Evolutionary conservation across 2,113 vertebrate genomes (phyloP).

Genomic region (Sisor rabdophorus): DNA sequence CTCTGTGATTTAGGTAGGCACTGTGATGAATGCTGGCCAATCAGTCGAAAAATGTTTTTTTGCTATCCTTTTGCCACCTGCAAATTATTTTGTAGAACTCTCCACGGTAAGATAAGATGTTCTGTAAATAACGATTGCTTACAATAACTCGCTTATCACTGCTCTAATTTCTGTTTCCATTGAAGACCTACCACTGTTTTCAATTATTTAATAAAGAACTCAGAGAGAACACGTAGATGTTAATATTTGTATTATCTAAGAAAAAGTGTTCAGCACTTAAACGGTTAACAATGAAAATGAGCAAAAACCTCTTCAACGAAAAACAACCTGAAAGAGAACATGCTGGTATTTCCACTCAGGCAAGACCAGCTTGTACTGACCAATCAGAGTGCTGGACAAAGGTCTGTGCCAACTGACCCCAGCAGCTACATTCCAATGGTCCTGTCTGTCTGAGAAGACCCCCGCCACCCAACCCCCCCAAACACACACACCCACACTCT

Average conservation of each 20-base stretch:
- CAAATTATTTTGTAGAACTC: too few relatives aligned
- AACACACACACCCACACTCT: neutral
- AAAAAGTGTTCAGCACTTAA: neutral
- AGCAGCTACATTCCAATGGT: slow-evolving; percentile 33
- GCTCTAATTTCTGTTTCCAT: neutral
- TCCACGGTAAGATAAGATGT: too few relatives aligned
- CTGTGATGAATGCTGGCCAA: too few relatives aligned
- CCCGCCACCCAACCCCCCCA: neutral
- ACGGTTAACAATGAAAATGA: too few relatives aligned
- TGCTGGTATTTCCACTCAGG: slow-evolving; percentile 32
- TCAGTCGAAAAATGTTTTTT: too few relatives aligned
- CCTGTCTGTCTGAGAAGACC: slow-evolving; percentile 13
- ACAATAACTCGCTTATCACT: neutral
- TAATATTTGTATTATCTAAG: neutral
- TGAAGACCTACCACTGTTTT: neutral
- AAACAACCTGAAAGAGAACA: neutral
- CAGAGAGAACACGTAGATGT: neutral
- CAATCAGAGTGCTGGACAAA: slow-evolving; percentile 22
- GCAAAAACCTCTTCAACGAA: neutral
- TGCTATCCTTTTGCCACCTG: too few relatives aligned
- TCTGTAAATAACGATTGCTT: too few relatives aligned
- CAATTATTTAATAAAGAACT: neutral
- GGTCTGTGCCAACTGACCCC: slow-evolving; percentile 17
- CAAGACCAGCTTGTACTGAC: slow-evolving; percentile 20
- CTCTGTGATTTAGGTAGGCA: too few relatives aligned